These are phyloP conservation scores for Conomelus anceps DNA, from an alignment of 2,888 invertebrate genomes.

Conservation along the genomic window DNA sequence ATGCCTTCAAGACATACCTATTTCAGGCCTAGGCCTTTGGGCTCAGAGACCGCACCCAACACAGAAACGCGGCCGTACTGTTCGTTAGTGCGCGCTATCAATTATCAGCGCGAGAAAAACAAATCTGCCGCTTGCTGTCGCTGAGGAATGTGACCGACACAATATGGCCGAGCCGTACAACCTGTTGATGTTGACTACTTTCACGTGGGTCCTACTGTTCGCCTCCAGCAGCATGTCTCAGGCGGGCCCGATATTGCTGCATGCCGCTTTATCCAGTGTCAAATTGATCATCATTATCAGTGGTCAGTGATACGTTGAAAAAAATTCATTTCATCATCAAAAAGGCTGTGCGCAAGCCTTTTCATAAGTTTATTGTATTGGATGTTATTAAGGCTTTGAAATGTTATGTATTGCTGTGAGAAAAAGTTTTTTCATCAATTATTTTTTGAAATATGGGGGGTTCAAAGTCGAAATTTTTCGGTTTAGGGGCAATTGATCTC, in stretches of 20 bases:
- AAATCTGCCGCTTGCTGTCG: neutral
- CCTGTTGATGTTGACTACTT: neutral
- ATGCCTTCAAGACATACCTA: neutral
- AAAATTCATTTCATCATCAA: too few species aligned
- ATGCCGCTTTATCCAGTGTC: too few species aligned
- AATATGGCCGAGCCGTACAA: neutral
- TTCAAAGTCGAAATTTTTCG: too few species aligned
- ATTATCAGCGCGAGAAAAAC: neutral
- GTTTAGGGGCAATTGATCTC: too few species aligned
- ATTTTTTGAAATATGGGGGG: too few species aligned
- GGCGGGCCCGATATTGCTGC: neutral
- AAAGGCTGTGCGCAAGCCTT: too few species aligned
- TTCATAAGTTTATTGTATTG: too few species aligned
- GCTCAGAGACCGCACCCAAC: neutral
- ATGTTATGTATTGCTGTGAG: too few species aligned
- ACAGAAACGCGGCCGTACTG: neutral
- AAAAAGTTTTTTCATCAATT: too few species aligned
- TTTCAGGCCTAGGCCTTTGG: neutral
- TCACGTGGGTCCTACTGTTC: neutral
- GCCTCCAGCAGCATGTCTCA: neutral
- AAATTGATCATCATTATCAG: too few species aligned
- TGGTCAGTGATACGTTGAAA: too few species aligned
- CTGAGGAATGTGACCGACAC: neutral
- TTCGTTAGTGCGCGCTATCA: neutral
- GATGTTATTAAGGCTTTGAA: too few species aligned